These are phyloP conservation scores for Phoxinus phoxinus DNA, from an alignment of 2,113 vertebrate genomes.

Conservation along the genomic window DNA sequence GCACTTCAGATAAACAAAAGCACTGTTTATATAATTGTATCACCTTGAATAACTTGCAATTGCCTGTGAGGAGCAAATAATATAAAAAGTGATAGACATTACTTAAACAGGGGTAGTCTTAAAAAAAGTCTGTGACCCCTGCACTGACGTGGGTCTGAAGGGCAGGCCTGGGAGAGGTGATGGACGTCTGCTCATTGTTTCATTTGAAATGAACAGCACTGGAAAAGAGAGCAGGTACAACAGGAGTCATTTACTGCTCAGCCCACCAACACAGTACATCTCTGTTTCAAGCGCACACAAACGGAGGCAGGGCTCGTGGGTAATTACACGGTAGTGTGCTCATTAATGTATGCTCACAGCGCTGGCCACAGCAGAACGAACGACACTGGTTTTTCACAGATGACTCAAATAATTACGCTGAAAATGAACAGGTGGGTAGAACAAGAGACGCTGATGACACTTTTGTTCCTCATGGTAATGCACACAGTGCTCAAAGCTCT, in stretches of 20 bases:
- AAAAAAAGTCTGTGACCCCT: not conserved
- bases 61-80: no score
- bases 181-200: not conserved
- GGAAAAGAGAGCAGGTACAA: slow-evolving; percentile 24
- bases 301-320: not conserved
- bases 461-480: slow-evolving; percentile 8
- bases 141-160: not conserved
- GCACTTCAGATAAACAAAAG: not conserved
- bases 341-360: slow-evolving; percentile 6
- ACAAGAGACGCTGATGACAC: not conserved
- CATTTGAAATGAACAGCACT: slow-evolving; percentile 12
- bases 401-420: slow-evolving; percentile 36
- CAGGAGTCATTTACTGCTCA: not conserved
- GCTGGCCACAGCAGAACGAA: slow-evolving; percentile 10
- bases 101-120: no score
- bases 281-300: not conserved
- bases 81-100: no score
- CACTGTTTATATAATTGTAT: not conserved
- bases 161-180: not conserved
- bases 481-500: slow-evolving; percentile 8
- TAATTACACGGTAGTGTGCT: slow-evolving; percentile 33
- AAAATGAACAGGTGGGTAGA: slow-evolving; percentile 22
- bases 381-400: not conserved
- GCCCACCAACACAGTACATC: not conserved
- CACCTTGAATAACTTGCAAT: not conserved